phyloP scores from a whole-genome alignment of 2,797 vertebrate species.

The Halcyon badia region DNA sequence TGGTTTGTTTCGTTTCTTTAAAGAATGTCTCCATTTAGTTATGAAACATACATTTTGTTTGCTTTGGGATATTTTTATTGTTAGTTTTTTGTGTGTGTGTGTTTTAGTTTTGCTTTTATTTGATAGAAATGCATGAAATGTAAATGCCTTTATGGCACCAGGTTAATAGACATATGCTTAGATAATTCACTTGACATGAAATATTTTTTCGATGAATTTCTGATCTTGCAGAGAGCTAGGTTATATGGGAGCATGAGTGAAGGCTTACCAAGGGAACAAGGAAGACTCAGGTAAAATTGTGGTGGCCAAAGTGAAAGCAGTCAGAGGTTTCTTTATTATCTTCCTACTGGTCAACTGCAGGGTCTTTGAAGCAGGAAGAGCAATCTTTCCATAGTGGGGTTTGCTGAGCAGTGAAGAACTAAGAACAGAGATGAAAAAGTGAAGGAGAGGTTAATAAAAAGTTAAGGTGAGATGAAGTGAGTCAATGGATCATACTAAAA shows the following conservation, averaged over 20 bases:
- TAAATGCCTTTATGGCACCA: not conserved
- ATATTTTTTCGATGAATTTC: not conserved
- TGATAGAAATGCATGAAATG: not conserved
- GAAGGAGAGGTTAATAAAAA: not conserved
- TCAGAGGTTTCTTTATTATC: not conserved
- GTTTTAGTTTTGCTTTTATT: not conserved
- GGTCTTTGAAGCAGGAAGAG: not conserved
- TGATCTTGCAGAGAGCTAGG: not conserved
- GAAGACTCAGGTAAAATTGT: not conserved
- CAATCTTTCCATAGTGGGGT: not conserved
- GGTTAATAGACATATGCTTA: not conserved
- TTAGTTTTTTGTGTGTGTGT: too few relatives aligned
- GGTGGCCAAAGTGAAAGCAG: not conserved
- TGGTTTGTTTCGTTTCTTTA: not conserved
- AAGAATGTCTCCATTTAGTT: not conserved
- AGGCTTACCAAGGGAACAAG: fast-evolving
- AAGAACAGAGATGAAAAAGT: not conserved
- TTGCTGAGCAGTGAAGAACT: not conserved
- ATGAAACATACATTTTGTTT: not conserved
- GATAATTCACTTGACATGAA: not conserved
- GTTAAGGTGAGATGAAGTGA: not conserved
- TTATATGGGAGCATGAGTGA: not conserved
- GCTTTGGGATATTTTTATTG: not conserved
- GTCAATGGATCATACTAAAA: not conserved
- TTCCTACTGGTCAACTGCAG: not conserved